Conservation (phyloP, 2,797 vertebrate species). For the Lophotriccus pileatus region DNA sequence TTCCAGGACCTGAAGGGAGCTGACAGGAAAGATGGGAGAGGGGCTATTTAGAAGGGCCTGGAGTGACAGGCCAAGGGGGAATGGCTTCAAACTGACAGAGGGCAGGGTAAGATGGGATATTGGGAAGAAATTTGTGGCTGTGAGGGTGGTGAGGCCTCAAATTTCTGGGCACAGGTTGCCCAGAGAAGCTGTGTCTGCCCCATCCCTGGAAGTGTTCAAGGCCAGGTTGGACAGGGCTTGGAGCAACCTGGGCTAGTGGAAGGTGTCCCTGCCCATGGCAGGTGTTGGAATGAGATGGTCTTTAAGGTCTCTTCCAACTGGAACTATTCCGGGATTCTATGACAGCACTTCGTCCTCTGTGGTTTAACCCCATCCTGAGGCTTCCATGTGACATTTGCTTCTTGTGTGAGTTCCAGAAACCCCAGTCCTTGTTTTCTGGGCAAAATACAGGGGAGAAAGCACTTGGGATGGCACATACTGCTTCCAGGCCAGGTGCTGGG, state of each 20-base stretch:
- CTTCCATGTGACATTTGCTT: background rate
- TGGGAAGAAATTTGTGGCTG: fast-evolving
- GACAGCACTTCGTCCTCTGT: background rate
- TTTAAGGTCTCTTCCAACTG: background rate
- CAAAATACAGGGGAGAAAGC: background rate
- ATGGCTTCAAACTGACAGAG: background rate
- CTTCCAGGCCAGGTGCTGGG: background rate
- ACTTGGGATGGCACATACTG: background rate
- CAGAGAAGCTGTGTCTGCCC: background rate
- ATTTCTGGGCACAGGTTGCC: background rate
- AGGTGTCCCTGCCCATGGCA: background rate
- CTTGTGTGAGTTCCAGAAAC: background rate
- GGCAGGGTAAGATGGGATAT: fast-evolving
- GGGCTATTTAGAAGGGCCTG: background rate
- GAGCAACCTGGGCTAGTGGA: fast-evolving
- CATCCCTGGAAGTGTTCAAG: fast-evolving
- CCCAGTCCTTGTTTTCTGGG: background rate
- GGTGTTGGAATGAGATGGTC: fast-evolving
- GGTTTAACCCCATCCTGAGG: background rate
- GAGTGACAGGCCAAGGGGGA: background rate
- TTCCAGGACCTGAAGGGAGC: background rate
- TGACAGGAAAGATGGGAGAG: background rate
- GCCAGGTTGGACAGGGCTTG: fast-evolving
- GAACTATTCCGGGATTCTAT: background rate
- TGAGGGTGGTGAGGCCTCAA: fast-evolving